Percentiles rank a stretch among this genome's conserved stretches.
These are phyloP conservation scores for Sesamia nonagrioides DNA, from an alignment of 1,140 invertebrate species.

Conservation along the genomic window DNA sequence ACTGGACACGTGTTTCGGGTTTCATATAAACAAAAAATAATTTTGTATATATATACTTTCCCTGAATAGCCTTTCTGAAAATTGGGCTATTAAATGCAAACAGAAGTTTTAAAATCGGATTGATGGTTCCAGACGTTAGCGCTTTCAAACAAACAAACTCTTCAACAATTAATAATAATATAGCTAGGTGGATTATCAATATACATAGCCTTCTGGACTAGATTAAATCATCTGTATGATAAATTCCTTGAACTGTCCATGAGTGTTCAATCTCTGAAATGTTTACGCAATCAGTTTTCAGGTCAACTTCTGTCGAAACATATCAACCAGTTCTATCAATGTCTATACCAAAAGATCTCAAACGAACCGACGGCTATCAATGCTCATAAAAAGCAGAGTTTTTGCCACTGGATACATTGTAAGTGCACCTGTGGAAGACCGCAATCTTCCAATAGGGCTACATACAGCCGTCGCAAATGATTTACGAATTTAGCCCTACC, in stretches of 20 bases:
- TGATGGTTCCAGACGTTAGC: no score
- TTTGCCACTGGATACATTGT: constrained; percentile 69
- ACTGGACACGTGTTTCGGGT: no score
- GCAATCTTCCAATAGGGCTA: constrained; percentile 64
- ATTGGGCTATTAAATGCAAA: no score
- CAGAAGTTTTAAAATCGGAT: no score
- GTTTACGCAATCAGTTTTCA: not conserved
- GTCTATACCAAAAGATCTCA: constrained; percentile 49
- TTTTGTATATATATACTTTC: no score
- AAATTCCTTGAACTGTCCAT: not conserved
- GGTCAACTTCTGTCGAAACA: not conserved
- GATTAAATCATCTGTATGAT: not conserved
- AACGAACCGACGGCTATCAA: constrained; percentile 47
- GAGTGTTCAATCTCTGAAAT: not conserved
- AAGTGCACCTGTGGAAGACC: constrained; percentile 69
- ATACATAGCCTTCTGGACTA: not conserved
- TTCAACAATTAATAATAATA: no score
- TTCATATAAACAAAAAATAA: no score
- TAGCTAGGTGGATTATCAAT: no score
- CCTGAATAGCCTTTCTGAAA: no score
- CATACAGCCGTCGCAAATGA: constrained; percentile 80
- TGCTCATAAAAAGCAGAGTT: constrained; percentile 71
- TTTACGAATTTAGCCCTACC: constrained; percentile 70
- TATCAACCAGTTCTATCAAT: constrained; percentile 15
- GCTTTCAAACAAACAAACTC: no score